These are phyloP conservation scores for Conus ventricosus DNA, from an alignment of 1,140 invertebrate genomes.

Conservation along the genomic window DNA sequence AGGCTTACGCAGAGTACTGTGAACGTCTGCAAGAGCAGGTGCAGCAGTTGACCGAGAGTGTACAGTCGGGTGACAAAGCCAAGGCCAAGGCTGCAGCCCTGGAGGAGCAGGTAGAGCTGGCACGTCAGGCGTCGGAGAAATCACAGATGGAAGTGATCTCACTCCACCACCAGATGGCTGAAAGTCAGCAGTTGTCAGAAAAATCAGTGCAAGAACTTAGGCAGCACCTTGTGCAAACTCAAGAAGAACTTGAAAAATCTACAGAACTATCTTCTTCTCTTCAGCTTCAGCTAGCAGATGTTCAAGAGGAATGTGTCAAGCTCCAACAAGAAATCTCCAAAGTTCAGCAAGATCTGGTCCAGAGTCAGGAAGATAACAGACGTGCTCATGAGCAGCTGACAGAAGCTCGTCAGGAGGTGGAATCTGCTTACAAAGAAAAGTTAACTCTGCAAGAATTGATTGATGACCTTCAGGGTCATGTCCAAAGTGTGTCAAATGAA, in stretches of 20 bases:
- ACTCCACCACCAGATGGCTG: conserved; percentile 29
- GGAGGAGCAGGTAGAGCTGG: conserved; percentile 20
- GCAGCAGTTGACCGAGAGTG: conserved; percentile 53
- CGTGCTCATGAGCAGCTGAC: neutral
- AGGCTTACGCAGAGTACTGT: conserved; percentile 54
- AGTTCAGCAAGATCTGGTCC: conserved; percentile 21
- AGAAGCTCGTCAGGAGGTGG: neutral
- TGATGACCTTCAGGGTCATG: neutral
- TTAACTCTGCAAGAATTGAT: neutral
- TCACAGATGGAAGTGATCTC: neutral
- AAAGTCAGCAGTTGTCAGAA: neutral
- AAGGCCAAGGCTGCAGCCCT: conserved; percentile 22
- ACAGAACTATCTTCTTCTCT: neutral
- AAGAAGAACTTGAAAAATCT: neutral
- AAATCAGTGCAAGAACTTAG: conserved; percentile 3
- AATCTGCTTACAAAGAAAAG: neutral
- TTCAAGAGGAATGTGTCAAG: neutral
- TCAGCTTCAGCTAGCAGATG: neutral
- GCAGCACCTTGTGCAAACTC: neutral
- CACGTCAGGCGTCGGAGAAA: conserved; percentile 10
- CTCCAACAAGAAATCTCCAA: conserved; percentile 9
- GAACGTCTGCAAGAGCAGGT: conserved; percentile 60
- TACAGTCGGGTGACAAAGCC: neutral
- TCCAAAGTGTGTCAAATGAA: neutral
- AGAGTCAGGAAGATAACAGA: conserved; percentile 14